Evolutionary conservation across 1,140 invertebrate genomes (phyloP), one percentile per base, ranked within the genome.

Genomic region (Drosophila saltans): DNA sequence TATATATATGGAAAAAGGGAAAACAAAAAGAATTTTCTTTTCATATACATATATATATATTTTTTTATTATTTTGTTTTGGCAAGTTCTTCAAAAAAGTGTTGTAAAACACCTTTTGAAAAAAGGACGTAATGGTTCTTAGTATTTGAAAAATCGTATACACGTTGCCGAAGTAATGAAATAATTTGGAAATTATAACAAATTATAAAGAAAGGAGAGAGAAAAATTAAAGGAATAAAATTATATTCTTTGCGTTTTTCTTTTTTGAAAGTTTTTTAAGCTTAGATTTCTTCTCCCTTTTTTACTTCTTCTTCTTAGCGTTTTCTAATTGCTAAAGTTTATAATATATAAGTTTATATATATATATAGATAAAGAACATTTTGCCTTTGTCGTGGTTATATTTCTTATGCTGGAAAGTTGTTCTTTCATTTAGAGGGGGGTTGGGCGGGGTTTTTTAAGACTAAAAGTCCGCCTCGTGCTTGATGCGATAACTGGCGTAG

Each of bases 401-500:
- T 52, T 52, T 52, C 3, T 40, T 11, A 52, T 52, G 45, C 45
- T 52, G 45, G 45, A 21, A 52, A 52, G 10, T 10, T 52, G 26
- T 24, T 4, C 8, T 48, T 43, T 43, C 41, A 16, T 43, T 48
- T 43, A 36, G 33, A 4, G 3, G 45, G 45, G 21, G 21, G 16
- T 16, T 16, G 0, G 16, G 21, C n/a, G 45, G 16, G 45, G 45
- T 26, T 52, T 52, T 24, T 1, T 26, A 10, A 58, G 58, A 75
- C 80, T 91, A 91, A 66, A 79, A 91, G 77, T 91, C 90, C 69
- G 90, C 90, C 70, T 91, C 90, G 68, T 91, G 84, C 66, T 91
- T 91, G 78, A 91, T 91, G 79, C 90, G 90, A 81, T 91, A 91
- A 73, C 84, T 90, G 72, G 83, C 90, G 86, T 91, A 91, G 57